phyloP scores from a whole-genome alignment of 2,797 vertebrate species.

The Triplophysa bombifrons region DNA sequence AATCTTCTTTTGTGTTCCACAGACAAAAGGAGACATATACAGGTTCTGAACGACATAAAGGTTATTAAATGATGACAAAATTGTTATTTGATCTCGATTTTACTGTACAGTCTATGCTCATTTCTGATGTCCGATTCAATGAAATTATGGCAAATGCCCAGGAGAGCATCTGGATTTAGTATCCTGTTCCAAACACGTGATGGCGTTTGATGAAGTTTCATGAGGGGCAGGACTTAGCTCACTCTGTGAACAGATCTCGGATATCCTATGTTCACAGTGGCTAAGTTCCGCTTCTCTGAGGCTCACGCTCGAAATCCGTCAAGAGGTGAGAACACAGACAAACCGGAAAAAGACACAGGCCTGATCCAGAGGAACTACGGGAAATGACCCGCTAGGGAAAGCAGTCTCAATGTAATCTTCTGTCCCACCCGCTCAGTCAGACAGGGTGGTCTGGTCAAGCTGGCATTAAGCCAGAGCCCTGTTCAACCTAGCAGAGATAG shows the following conservation, averaged over 20 bases:
- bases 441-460: constrained; percentile 69
- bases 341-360: constrained; percentile 34
- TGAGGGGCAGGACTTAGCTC: constrained; percentile 84
- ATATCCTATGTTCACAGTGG: constrained; percentile 86
- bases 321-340: constrained; percentile 36
- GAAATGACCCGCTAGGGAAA: constrained; percentile 73
- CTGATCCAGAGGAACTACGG: constrained; percentile 72
- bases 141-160: not conserved
- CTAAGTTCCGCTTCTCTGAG: constrained; percentile 87
- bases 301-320: constrained; percentile 47
- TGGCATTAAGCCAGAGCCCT: constrained; percentile 34
- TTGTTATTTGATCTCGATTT: not conserved
- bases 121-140: not conserved
- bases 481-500: constrained; percentile 11
- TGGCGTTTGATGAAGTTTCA: constrained; percentile 63
- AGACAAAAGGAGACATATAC: too few relatives aligned
- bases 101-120: not conserved
- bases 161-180: constrained; percentile 32
- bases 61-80: too few relatives aligned
- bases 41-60: too few relatives aligned
- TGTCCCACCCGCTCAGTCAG: constrained; percentile 66
- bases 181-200: not conserved
- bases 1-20: too few relatives aligned
- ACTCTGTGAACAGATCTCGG: constrained; percentile 83
- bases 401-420: constrained; percentile 59